phyloP scores from a whole-genome alignment of 2,797 vertebrate species.

The Molossus molossus region DNA sequence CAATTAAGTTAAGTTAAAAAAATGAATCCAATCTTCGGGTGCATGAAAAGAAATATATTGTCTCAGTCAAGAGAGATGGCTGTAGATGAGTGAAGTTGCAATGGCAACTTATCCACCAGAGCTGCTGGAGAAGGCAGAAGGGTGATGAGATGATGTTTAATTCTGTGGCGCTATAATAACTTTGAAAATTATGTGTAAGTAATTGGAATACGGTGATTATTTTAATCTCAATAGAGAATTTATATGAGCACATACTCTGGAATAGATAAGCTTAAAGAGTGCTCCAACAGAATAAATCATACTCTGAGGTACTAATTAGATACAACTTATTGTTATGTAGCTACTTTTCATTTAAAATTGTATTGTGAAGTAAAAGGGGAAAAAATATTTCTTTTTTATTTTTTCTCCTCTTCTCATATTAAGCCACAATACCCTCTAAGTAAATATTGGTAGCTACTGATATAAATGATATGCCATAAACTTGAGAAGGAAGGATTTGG shows the following conservation, averaged over 20 bases:
- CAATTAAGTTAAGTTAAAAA: neutral
- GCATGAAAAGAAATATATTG: neutral
- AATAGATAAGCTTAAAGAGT: neutral
- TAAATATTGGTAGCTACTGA: neutral
- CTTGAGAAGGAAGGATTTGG: constrained; percentile 40
- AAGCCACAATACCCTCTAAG: neutral
- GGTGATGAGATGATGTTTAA: neutral
- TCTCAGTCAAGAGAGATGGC: neutral
- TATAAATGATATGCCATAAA: neutral
- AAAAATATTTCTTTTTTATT: neutral
- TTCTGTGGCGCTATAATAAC: neutral
- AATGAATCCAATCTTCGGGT: neutral
- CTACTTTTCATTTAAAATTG: constrained; percentile 28
- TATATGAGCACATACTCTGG: neutral
- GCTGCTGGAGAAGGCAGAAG: constrained; percentile 9
- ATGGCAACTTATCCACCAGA: neutral
- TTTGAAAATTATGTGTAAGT: constrained; percentile 6
- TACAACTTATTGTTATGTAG: neutral
- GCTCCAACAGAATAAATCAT: constrained; percentile 12
- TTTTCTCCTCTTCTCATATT: neutral
- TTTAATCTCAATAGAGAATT: constrained; percentile 20
- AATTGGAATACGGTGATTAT: neutral
- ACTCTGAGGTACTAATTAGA: constrained; percentile 16
- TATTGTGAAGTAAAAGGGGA: neutral
- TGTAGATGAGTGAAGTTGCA: neutral